A percentile compares a stretch with the other conserved stretches of the same genome.
These are phyloP conservation scores for Norana najaformis DNA, from an alignment of 2,888 invertebrate genomes.

Conservation along the genomic window DNA sequence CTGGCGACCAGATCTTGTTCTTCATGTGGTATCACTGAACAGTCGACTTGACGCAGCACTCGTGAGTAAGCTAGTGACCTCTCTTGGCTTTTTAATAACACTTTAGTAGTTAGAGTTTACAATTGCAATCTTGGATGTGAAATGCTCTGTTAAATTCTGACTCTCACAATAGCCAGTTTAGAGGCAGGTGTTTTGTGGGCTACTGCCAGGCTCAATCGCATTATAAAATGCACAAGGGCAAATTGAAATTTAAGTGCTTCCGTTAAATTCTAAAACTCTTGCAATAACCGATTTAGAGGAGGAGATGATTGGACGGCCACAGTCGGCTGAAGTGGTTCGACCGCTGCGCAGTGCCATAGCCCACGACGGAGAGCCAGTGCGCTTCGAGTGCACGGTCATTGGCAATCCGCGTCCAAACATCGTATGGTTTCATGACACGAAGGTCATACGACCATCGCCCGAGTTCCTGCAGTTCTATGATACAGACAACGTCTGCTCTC, in stretches of 20 bases:
- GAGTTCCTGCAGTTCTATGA: conserved; percentile 68
- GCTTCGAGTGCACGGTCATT: conserved; percentile 55
- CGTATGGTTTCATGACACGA: conserved; percentile 81
- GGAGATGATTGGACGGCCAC: conserved; percentile 31
- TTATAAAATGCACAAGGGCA: neutral
- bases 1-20: too few relatives aligned
- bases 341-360: conserved; percentile 48
- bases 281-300: conserved; percentile 29
- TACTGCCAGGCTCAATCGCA: neutral
- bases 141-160: neutral
- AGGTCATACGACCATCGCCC: conserved; percentile 67
- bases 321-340: conserved; percentile 51
- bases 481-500: conserved; percentile 59
- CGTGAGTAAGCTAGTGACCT: neutral
- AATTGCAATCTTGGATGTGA: too few relatives aligned
- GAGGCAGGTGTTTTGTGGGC: neutral
- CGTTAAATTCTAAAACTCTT: neutral
- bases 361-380: conserved; percentile 54
- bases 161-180: neutral
- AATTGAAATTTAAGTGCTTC: neutral
- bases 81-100: neutral
- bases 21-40: too few relatives aligned
- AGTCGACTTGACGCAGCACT: too few relatives aligned
- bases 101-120: neutral
- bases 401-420: conserved; percentile 65